Conservation (phyloP, 2,113 vertebrate species). For the Carlito syrichta region DNA sequence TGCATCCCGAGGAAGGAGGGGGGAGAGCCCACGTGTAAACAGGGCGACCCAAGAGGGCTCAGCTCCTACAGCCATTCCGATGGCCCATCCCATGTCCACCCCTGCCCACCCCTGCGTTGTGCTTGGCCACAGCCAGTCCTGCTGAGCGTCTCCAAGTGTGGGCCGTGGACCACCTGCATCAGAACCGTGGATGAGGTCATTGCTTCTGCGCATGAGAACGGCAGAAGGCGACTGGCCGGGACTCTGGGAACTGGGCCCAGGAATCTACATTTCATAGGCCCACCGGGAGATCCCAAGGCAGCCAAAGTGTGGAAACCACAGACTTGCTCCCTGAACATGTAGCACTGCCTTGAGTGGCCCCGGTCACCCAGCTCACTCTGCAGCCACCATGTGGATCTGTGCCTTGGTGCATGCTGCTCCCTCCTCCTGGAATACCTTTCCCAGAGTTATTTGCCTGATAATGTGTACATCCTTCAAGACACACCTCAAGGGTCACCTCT, state of each 20-base stretch:
- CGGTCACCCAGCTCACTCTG: accelerated
- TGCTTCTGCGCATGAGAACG: neutral
- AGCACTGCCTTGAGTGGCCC: neutral
- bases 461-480: neutral
- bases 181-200: neutral
- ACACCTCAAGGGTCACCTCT: neutral
- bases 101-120: neutral
- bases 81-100: neutral
- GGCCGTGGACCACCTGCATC: neutral
- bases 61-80: neutral
- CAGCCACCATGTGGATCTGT: accelerated
- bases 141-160: neutral
- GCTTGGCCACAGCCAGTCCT: neutral
- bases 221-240: neutral
- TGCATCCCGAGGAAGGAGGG: neutral
- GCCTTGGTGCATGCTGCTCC: accelerated
- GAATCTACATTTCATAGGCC: neutral
- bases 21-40: accelerated
- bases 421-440: neutral
- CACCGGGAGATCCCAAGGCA: neutral
- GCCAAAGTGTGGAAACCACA: neutral
- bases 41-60: accelerated
- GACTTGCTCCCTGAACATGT: neutral
- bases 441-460: neutral
- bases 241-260: neutral